Base-by-base conservation (phyloP, 92 coral and sea anemone genomes). In the Phenganax stokvisi region DNA sequence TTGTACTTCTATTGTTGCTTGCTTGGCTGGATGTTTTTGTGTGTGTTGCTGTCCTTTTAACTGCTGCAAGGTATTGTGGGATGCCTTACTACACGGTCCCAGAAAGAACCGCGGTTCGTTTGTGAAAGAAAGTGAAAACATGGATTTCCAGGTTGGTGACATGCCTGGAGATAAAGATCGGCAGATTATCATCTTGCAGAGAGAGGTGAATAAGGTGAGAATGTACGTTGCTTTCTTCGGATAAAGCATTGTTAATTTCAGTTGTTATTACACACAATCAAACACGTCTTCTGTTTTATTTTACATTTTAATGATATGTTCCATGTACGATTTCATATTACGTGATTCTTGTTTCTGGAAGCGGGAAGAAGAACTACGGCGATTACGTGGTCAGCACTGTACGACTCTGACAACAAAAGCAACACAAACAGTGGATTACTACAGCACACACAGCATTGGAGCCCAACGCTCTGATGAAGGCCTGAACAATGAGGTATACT, bases 71-170 rank as follows among this genome's bases (percentile, higher is more conserved):
- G 60, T 20, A 11, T 60, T 79, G 31, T 65, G 83, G 83, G 83
- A 79, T 17, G 83, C 83, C 68, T 54, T 79, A 7, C 56, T 64
- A 47, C 74, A 27, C 47, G 83, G 83, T 31, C 83, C 83, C 9
- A 79, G 54, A 62, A 63, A 79, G 30, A 63, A 65, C 63, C 83
- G 83, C 37, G 62, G 73, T 59, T 63, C 74, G 9, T 79, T 51
- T 79, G 74, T 47, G 17, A 79, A 79, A 12, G 62, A 79, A 52
- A 54, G 63, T 47, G 74, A 64, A 13, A 63, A 25, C 6, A 16
- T 79, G 73, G 83, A 79, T 79, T 79, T 47, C 65, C 83, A 79
- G 54, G 63, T 79, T 79, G 83, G 83, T 44, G 74, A 79, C 55
- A 79, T 79, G 83, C 83, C 83, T 16, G 63, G 74, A 10, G 83